A percentile compares a stretch with the other conserved stretches of the same genome.
Evolutionary conservation across 2,797 vertebrate genomes (phyloP).

Genomic region (Megalops cyprinoides): DNA sequence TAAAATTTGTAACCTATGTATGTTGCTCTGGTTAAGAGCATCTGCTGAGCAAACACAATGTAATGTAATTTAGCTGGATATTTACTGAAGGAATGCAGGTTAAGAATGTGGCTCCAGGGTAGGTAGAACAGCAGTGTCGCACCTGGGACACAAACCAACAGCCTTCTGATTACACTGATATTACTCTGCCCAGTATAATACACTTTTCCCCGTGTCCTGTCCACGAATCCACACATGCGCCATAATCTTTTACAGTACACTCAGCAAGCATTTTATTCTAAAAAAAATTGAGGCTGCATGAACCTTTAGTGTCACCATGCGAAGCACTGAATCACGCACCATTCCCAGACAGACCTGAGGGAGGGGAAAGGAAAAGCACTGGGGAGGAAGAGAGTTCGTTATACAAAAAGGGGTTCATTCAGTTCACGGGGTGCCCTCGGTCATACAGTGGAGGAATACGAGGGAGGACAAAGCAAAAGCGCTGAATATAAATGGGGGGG

Average conservation of each 20-base stretch:
- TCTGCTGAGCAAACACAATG: too few relatives aligned
- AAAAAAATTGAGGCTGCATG: background rate
- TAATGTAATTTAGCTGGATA: background rate
- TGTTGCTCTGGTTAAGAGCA: too few relatives aligned
- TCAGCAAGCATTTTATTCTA: background rate
- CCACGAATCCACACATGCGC: background rate
- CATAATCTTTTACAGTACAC: background rate
- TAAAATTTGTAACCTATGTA: too few relatives aligned
- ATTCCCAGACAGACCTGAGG: background rate
- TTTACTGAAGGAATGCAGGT: conserved; percentile 7
- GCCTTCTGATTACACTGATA: background rate
- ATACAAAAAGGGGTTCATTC: background rate
- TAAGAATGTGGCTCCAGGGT: background rate
- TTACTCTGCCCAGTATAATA: background rate
- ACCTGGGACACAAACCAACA: background rate
- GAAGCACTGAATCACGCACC: background rate
- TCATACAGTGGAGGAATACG: too few relatives aligned
- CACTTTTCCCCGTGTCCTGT: background rate
- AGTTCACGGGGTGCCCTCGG: background rate
- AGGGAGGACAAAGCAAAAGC: background rate
- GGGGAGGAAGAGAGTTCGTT: too few relatives aligned
- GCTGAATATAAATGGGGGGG: too few relatives aligned
- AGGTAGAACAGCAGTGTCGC: background rate
- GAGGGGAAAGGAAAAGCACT: background rate
- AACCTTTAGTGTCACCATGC: background rate